These are phyloP conservation scores for Oenanthe melanoleuca DNA, from an alignment of 2,113 vertebrate genomes.

Conservation along the genomic window DNA sequence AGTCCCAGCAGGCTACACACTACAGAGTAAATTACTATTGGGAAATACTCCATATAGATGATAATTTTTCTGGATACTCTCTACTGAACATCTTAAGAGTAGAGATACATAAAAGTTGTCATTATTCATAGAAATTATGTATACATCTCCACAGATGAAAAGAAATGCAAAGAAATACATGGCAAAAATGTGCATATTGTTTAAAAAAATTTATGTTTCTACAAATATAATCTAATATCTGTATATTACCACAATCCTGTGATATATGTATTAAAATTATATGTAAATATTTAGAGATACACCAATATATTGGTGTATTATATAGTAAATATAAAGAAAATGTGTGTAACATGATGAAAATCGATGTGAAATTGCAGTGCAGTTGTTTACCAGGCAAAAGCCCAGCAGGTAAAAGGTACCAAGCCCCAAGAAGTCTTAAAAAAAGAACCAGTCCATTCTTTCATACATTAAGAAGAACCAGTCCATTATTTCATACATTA, in stretches of 20 bases:
- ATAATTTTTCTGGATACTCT: neutral
- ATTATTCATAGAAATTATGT: neutral
- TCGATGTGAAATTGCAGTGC: neutral
- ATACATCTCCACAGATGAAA: neutral
- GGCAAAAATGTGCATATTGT: neutral
- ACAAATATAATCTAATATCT: neutral
- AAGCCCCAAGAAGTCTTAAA: neutral
- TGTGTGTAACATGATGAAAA: neutral
- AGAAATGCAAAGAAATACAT: neutral
- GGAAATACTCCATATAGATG: neutral
- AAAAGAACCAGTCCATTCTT: neutral
- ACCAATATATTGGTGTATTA: neutral
- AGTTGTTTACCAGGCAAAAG: neutral
- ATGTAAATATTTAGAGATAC: neutral
- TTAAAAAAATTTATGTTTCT: neutral
- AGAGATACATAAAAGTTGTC: neutral
- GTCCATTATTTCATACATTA: neutral
- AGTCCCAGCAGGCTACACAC: neutral
- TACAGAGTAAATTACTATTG: neutral
- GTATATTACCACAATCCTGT: neutral
- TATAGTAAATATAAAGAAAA: neutral
- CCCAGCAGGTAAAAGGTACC: neutral
- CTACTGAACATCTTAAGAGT: neutral
- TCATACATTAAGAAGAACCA: neutral
- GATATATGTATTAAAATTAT: neutral